These are phyloP conservation scores for Zosterops hypoxanthus DNA, from an alignment of 2,113 vertebrate species.

Conservation along the genomic window DNA sequence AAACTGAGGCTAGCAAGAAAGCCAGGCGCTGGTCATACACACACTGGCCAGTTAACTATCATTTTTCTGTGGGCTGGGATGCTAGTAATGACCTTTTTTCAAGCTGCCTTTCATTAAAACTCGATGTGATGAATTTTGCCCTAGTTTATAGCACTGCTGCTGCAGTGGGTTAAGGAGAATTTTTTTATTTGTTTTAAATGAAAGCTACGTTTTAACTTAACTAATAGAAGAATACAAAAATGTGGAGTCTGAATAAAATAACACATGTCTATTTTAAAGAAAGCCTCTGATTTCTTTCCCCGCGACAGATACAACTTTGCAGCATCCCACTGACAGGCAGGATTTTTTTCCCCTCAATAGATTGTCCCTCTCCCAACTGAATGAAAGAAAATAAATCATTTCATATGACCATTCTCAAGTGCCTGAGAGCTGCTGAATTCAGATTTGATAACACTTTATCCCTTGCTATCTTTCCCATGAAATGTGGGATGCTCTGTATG, in stretches of 20 bases:
- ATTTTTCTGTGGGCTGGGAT: not conserved
- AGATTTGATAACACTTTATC: not conserved
- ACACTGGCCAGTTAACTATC: not conserved
- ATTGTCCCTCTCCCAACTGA: not conserved
- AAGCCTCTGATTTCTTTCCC: not conserved
- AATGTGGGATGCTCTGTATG: not conserved
- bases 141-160: not conserved
- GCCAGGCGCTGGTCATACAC: not conserved
- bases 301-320: not conserved
- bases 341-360: not conserved
- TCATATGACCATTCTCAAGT: not conserved
- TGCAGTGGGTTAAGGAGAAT: not conserved
- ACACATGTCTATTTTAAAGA: not conserved
- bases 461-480: fast-evolving
- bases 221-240: not conserved
- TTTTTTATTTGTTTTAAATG: not conserved
- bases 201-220: not conserved
- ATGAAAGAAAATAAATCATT: not conserved
- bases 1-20: not conserved
- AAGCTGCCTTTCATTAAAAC: not conserved
- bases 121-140: not conserved
- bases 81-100: not conserved
- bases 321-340: not conserved
- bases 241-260: not conserved
- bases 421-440: not conserved